Evolutionary conservation across 1,140 invertebrate genomes (phyloP).

Genomic region (Sesamia nonagrioides): DNA sequence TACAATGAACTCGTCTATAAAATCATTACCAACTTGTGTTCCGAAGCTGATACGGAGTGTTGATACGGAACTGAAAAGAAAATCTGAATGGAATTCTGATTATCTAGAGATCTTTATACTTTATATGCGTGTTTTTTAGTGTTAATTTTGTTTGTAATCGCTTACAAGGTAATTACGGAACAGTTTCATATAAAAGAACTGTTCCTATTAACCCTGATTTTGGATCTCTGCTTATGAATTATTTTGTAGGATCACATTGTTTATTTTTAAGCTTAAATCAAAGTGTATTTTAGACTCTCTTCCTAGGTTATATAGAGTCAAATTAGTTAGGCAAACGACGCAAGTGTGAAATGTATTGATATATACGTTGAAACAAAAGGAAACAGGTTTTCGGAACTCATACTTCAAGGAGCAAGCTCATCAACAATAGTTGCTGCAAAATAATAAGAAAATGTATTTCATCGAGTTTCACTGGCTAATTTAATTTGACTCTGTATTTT

Average conservation of each 20-base stretch:
- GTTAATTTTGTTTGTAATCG: slow-evolving; percentile 51
- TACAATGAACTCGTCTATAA: slow-evolving; percentile 53
- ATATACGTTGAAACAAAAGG: too few relatives aligned
- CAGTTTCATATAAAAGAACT: slow-evolving; percentile 41
- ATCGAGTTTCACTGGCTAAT: neutral
- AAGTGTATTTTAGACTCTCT: slow-evolving; percentile 4
- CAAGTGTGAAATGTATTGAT: too few relatives aligned
- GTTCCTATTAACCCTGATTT: slow-evolving; percentile 52
- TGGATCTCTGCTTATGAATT: slow-evolving; percentile 60
- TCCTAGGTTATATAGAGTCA: slow-evolving; percentile 14
- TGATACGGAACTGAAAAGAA: slow-evolving; percentile 39
- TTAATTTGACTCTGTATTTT: neutral
- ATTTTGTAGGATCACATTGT: slow-evolving; percentile 46
- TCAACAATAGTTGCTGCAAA: too few relatives aligned
- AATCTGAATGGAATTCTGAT: slow-evolving; percentile 39
- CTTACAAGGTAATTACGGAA: slow-evolving; percentile 49
- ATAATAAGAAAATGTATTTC: too few relatives aligned
- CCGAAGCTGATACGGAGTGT: slow-evolving; percentile 51
- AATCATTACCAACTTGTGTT: slow-evolving; percentile 75
- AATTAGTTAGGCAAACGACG: too few relatives aligned
- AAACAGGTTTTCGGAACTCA: too few relatives aligned
- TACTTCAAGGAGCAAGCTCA: too few relatives aligned
- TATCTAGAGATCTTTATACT: slow-evolving; percentile 38
- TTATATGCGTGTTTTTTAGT: slow-evolving; percentile 50
- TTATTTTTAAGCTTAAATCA: slow-evolving; percentile 37